Evolutionary conservation across 2,888 invertebrate species (phyloP).

Genomic region (Cistogaster globosa): DNA sequence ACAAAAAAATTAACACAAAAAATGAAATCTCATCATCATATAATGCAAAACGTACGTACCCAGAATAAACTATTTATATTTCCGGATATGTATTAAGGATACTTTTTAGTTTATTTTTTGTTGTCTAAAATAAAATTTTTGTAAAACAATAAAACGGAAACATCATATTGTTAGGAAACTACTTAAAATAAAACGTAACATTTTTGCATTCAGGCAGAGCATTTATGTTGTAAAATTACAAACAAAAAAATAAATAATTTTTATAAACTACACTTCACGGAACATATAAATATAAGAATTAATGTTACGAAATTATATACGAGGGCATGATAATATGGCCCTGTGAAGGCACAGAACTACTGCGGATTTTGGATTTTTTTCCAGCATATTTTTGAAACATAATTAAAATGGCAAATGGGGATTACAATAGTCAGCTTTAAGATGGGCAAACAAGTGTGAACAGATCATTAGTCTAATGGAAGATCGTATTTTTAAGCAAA

Average conservation of each 20-base stretch:
- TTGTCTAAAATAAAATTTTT: constrained; percentile 16
- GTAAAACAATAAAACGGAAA: constrained; percentile 61
- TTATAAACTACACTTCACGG: too few relatives aligned
- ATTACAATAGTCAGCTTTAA: too few relatives aligned
- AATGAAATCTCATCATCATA: constrained; percentile 2
- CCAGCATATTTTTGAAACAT: too few relatives aligned
- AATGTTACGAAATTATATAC: too few relatives aligned
- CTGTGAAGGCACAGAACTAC: too few relatives aligned
- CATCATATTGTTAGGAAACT: constrained; percentile 3
- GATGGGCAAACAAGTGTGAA: too few relatives aligned
- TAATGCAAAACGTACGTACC: not conserved
- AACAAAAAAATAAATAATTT: not conserved
- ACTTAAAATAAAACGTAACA: constrained; percentile 26
- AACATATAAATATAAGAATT: too few relatives aligned
- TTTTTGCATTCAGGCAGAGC: not conserved
- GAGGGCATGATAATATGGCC: too few relatives aligned
- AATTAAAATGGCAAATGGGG: too few relatives aligned
- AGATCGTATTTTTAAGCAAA: too few relatives aligned
- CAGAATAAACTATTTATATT: constrained; percentile 60
- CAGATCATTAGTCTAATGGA: too few relatives aligned
- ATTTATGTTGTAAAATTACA: not conserved
- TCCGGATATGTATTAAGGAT: constrained; percentile 62
- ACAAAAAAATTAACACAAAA: not conserved
- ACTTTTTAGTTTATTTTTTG: constrained; percentile 26
- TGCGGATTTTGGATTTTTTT: too few relatives aligned